phyloP scores from a whole-genome alignment of 2,888 invertebrate species.

The Lithophane ornitopus region DNA sequence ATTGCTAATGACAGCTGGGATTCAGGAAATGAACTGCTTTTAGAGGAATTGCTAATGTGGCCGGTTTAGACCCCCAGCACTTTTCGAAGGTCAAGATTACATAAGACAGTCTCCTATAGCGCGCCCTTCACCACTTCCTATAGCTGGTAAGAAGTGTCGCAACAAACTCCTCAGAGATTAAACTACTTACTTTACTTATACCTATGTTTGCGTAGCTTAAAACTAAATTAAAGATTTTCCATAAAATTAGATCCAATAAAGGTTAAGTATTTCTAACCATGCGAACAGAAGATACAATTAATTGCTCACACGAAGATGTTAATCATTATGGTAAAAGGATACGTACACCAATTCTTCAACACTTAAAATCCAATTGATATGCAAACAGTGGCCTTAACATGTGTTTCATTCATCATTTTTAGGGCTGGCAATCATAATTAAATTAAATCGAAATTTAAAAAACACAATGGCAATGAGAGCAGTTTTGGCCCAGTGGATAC shows the following conservation, averaged over 20 bases:
- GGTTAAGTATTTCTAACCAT: neutral
- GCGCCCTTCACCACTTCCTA: too few species aligned
- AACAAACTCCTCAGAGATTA: too few species aligned
- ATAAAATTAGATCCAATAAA: neutral
- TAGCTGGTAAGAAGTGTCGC: too few species aligned
- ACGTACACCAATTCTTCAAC: constrained; percentile 17
- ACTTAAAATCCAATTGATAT: constrained; percentile 45
- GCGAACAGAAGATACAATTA: constrained; percentile 1
- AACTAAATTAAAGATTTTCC: neutral
- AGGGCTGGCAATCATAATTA: constrained; percentile 36
- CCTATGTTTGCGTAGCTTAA: neutral
- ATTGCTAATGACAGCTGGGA: too few species aligned
- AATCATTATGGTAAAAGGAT: constrained; percentile 14
- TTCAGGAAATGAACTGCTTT: too few species aligned
- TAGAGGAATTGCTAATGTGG: too few species aligned
- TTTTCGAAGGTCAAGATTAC: too few species aligned
- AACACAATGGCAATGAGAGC: too few species aligned
- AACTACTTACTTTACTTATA: neutral
- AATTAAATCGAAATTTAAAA: too few species aligned
- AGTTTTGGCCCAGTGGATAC: too few species aligned
- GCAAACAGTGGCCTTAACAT: constrained; percentile 30
- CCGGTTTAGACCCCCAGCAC: too few species aligned
- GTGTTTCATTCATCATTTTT: constrained; percentile 33
- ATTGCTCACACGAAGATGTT: constrained; percentile 2
- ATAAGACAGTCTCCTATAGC: too few species aligned